These are phyloP conservation scores for Trematocara nigrifrons DNA, from an alignment of 2,113 vertebrate species.

Conservation along the genomic window DNA sequence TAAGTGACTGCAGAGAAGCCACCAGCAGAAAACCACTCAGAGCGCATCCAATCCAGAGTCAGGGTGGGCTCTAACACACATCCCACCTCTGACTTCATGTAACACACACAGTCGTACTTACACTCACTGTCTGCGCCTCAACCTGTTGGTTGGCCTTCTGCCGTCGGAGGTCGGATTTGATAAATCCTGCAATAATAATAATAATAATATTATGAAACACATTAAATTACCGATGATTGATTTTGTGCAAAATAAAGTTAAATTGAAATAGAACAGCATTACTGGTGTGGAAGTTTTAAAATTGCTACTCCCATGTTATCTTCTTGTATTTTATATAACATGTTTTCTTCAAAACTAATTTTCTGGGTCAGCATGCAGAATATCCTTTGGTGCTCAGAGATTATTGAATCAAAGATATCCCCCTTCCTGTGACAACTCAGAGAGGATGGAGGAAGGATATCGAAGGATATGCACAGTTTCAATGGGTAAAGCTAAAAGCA, in stretches of 20 bases:
- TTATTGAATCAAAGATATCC: not conserved
- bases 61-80: not conserved
- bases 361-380: not conserved
- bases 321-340: not conserved
- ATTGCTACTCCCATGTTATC: not conserved
- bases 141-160: slow-evolving; percentile 77
- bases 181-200: slow-evolving; percentile 73
- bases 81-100: not conserved
- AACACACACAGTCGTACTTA: slow-evolving; percentile 68
- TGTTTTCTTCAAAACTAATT: not conserved
- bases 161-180: slow-evolving; percentile 86
- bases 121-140: slow-evolving; percentile 56
- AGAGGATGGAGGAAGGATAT: not conserved
- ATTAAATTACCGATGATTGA: not conserved
- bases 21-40: not conserved
- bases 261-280: not conserved
- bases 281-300: not conserved
- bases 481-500: not conserved
- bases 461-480: not conserved
- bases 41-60: not conserved
- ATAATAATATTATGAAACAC: not conserved
- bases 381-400: not conserved
- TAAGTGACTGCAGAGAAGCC: not conserved
- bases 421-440: not conserved
- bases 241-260: not conserved